Conservation (phyloP, 2,113 vertebrate genomes). For the Trematomus loennbergii region DNA sequence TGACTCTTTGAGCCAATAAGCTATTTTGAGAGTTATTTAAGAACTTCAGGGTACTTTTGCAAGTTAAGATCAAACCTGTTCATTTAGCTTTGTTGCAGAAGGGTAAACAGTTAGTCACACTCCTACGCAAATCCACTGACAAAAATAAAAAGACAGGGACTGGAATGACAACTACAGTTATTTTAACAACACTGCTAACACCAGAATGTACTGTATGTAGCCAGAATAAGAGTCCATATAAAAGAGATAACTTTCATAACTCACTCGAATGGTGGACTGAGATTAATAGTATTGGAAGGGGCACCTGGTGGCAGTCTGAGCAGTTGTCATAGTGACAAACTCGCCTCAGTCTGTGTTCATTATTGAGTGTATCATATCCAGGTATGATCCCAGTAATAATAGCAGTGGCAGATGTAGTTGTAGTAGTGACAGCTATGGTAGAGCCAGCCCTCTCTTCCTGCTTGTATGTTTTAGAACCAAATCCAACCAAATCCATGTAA, state of each 20-base stretch:
- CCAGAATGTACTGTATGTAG: not conserved
- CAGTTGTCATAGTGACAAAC: slow-evolving; percentile 48
- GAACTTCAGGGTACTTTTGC: not conserved
- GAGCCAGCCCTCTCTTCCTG: not conserved
- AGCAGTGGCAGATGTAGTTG: not conserved
- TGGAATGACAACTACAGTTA: not conserved
- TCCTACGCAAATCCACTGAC: not conserved
- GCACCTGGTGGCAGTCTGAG: slow-evolving; percentile 32
- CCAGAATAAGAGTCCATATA: not conserved
- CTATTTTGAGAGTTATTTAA: slow-evolving; percentile 6
- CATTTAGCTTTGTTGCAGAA: not conserved
- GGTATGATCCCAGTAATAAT: not conserved
- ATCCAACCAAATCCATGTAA: not conserved
- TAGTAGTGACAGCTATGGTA: not conserved
- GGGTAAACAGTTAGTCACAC: not conserved
- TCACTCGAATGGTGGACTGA: not conserved
- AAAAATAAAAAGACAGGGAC: not conserved
- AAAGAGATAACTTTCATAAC: not conserved
- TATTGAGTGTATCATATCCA: slow-evolving; percentile 27
- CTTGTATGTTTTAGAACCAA: not conserved
- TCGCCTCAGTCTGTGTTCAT: slow-evolving; percentile 3
- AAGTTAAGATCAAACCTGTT: not conserved
- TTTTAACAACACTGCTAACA: not conserved
- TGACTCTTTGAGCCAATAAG: not conserved
- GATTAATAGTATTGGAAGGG: slow-evolving; percentile 42